phyloP scores from a whole-genome alignment of 2,888 invertebrate genomes.

The Limnephilus lunatus region DNA sequence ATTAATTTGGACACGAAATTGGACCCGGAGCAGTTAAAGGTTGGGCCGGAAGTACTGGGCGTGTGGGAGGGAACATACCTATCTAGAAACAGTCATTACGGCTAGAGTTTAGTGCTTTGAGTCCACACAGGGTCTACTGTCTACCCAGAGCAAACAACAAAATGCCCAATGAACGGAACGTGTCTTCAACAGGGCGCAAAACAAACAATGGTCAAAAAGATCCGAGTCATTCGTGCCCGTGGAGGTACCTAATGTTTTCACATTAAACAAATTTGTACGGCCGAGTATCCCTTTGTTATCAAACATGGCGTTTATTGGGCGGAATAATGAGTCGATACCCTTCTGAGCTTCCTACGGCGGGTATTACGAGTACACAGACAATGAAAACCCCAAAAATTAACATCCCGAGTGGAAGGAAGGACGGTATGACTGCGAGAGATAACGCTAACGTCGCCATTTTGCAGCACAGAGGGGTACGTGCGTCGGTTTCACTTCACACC shows the following conservation, averaged over 20 bases:
- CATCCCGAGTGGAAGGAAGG: constrained; percentile 46
- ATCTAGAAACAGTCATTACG: constrained; percentile 29
- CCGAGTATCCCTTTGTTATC: constrained; percentile 51
- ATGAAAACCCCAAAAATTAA: constrained; percentile 47
- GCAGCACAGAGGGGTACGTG: constrained; percentile 45
- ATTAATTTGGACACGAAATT: constrained; percentile 12
- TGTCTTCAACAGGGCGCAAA: constrained; percentile 44
- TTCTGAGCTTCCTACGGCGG: constrained; percentile 13
- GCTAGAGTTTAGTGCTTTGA: neutral
- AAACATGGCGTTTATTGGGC: constrained; percentile 58
- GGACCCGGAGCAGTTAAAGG: constrained; percentile 5
- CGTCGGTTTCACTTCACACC: constrained; percentile 33
- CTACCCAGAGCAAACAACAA: constrained; percentile 16
- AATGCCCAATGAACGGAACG: constrained; percentile 46
- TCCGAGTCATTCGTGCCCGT: constrained; percentile 57
- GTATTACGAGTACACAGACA: constrained; percentile 16
- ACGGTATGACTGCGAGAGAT: constrained; percentile 45
- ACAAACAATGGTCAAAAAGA: constrained; percentile 52
- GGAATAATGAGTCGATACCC: constrained; percentile 59
- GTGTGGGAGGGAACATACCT: neutral
- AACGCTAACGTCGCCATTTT: constrained; percentile 43
- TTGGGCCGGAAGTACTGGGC: constrained; percentile 6
- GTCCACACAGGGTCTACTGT: neutral
- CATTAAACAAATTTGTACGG: constrained; percentile 63
- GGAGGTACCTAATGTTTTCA: constrained; percentile 56